phyloP scores from a whole-genome alignment of 2,888 invertebrate genomes.

The Yponomeuta plumbellus region DNA sequence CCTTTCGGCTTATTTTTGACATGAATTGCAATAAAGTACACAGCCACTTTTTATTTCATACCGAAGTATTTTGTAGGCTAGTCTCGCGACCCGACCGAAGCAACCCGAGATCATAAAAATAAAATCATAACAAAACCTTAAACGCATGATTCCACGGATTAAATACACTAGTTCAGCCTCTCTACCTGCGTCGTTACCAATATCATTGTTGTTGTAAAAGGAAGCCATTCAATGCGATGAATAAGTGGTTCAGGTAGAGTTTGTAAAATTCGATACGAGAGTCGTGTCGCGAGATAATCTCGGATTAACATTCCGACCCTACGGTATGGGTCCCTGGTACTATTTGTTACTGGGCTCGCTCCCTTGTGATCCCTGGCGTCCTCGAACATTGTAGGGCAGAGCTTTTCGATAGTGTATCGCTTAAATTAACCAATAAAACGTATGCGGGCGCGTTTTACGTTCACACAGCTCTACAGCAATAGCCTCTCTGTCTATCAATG shows the following conservation, averaged over 20 bases:
- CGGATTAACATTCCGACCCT: slow-evolving; percentile 67
- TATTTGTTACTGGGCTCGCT: not conserved
- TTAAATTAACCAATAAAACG: slow-evolving; percentile 66
- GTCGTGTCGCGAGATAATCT: slow-evolving; percentile 59
- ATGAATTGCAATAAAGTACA: not conserved
- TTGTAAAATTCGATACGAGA: slow-evolving; percentile 66
- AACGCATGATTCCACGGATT: slow-evolving; percentile 27
- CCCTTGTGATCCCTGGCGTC: not conserved
- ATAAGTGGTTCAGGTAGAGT: slow-evolving; percentile 66
- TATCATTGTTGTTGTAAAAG: slow-evolving; percentile 47
- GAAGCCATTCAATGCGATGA: slow-evolving; percentile 63
- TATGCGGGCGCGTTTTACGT: slow-evolving; percentile 58
- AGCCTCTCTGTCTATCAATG: slow-evolving; percentile 34
- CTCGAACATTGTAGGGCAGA: slow-evolving; percentile 34
- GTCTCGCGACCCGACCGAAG: not conserved
- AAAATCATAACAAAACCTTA: slow-evolving; percentile 24
- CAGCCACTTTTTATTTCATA: not conserved
- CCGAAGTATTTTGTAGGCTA: not conserved
- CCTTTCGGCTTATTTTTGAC: not conserved
- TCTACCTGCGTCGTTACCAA: slow-evolving; percentile 56
- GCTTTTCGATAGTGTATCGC: slow-evolving; percentile 38
- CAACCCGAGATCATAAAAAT: slow-evolving; percentile 18
- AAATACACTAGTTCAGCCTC: slow-evolving; percentile 30
- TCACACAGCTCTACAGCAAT: slow-evolving; percentile 19
- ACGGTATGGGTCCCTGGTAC: slow-evolving; percentile 40